A percentile compares a stretch with the other conserved stretches of the same genome.
phyloP scores from a whole-genome alignment of 1,140 invertebrate species.

The Thrips palmi region DNA sequence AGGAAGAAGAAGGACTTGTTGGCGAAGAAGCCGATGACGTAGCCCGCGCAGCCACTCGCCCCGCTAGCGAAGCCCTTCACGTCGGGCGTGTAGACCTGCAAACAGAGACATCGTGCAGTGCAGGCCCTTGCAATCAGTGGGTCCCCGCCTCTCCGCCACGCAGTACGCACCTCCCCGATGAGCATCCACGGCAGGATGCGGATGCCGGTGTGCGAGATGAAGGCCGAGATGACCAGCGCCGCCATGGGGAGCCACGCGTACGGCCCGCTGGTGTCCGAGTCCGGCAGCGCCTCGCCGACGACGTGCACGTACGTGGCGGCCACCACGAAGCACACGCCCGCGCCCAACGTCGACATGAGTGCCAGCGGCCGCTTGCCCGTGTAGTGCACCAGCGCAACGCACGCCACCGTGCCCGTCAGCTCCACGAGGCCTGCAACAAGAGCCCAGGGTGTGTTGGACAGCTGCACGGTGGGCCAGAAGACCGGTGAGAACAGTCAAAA shows the following conservation, averaged over 20 bases:
- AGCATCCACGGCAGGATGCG: conserved; percentile 56
- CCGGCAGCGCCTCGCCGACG: too few relatives aligned
- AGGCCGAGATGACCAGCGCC: conserved; percentile 41
- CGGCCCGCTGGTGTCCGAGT: too few relatives aligned
- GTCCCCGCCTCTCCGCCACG: too few relatives aligned
- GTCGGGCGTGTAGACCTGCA: conserved; percentile 34
- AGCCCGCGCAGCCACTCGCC: conserved; percentile 43
- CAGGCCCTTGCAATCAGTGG: too few relatives aligned
- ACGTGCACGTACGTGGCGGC: conserved; percentile 36
- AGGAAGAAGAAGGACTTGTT: conserved; percentile 52
- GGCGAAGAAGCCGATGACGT: conserved; percentile 47
- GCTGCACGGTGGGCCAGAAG: too few relatives aligned
- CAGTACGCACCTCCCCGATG: conserved; percentile 46
- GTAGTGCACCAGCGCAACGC: conserved; percentile 42
- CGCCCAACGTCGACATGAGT: conserved; percentile 41
- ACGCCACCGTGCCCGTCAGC: conserved; percentile 37
- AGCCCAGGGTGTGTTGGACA: too few relatives aligned
- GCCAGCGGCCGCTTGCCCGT: conserved; percentile 46
- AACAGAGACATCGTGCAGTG: conserved; percentile 2
- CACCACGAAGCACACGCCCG: conserved; percentile 36
- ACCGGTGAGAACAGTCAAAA: too few relatives aligned
- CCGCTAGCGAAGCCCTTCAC: conserved; percentile 47
- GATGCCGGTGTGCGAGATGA: conserved; percentile 47
- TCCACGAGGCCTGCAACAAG: conserved; percentile 49
- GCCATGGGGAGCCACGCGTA: conserved; percentile 47